Conservation (phyloP, 2,888 invertebrate species). For the Campopleginae sp. region DNA sequence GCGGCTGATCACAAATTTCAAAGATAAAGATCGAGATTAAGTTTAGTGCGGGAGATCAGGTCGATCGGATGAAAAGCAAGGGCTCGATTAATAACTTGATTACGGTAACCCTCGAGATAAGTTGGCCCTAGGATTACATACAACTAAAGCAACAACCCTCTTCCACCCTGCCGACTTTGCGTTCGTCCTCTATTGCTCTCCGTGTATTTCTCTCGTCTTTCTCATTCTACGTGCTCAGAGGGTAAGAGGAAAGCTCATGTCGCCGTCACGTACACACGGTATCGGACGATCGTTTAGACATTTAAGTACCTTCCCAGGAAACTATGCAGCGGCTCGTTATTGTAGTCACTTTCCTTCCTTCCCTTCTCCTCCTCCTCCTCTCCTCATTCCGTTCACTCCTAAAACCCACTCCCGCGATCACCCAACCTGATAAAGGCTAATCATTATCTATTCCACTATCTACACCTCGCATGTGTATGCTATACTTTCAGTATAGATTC, state of each 20-base stretch:
- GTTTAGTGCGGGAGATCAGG: background rate
- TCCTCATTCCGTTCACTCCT: slow-evolving; percentile 1
- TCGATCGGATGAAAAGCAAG: slow-evolving; percentile 53
- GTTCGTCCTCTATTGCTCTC: background rate
- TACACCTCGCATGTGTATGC: slow-evolving; percentile 26
- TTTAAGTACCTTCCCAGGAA: slow-evolving; percentile 68
- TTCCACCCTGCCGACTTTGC: background rate
- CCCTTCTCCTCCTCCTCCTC: background rate
- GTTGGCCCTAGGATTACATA: slow-evolving; percentile 35
- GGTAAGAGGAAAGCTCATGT: slow-evolving; percentile 48
- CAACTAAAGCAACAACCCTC: slow-evolving; percentile 52
- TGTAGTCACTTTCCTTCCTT: slow-evolving; percentile 42
- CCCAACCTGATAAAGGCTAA: slow-evolving; percentile 61
- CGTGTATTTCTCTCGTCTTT: background rate
- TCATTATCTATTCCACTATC: slow-evolving; percentile 65
- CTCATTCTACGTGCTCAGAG: slow-evolving; percentile 21
- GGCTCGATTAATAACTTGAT: slow-evolving; percentile 62
- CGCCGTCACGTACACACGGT: slow-evolving; percentile 65
- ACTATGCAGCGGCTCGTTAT: slow-evolving; percentile 65
- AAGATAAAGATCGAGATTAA: slow-evolving; percentile 8
- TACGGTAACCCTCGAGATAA: slow-evolving; percentile 62
- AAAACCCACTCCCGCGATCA: slow-evolving; percentile 54
- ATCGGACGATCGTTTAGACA: slow-evolving; percentile 70
- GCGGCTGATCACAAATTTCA: background rate
- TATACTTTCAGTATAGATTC: slow-evolving; percentile 41